phyloP scores from a whole-genome alignment of 2,113 vertebrate genomes.

The Protomyctophum bolini region DNA sequence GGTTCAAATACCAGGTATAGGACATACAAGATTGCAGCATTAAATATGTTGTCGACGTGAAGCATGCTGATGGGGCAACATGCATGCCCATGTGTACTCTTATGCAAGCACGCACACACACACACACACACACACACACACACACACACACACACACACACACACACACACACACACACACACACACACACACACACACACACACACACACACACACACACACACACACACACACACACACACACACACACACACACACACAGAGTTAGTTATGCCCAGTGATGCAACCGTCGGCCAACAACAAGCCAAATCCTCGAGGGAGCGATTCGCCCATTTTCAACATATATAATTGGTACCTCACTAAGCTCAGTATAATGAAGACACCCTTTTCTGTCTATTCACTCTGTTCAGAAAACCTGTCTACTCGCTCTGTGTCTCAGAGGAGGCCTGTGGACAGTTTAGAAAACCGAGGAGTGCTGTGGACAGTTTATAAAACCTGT shows the following conservation, averaged over 20 bases:
- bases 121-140: not conserved
- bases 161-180: not conserved
- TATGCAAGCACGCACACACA: not conserved
- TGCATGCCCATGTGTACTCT: not conserved
- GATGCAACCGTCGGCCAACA: not conserved
- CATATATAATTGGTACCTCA: too few species aligned
- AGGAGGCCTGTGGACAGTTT: too few species aligned
- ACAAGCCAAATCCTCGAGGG: not conserved
- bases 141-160: not conserved
- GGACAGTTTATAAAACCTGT: too few species aligned
- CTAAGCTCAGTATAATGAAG: too few species aligned
- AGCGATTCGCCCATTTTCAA: too few species aligned
- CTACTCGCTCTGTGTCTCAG: too few species aligned
- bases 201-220: not conserved
- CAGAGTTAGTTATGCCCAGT: conserved; percentile 4
- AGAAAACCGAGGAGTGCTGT: not conserved
- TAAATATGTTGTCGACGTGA: too few species aligned
- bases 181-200: not conserved
- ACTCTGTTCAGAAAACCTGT: too few species aligned
- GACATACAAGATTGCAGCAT: not conserved
- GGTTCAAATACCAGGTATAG: not conserved
- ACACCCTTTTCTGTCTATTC: too few species aligned
- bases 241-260: not conserved
- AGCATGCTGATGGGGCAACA: too few species aligned
- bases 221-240: not conserved